Evolutionary conservation across 2,797 vertebrate species (phyloP).

Genomic region (Xenentodon cancila): DNA sequence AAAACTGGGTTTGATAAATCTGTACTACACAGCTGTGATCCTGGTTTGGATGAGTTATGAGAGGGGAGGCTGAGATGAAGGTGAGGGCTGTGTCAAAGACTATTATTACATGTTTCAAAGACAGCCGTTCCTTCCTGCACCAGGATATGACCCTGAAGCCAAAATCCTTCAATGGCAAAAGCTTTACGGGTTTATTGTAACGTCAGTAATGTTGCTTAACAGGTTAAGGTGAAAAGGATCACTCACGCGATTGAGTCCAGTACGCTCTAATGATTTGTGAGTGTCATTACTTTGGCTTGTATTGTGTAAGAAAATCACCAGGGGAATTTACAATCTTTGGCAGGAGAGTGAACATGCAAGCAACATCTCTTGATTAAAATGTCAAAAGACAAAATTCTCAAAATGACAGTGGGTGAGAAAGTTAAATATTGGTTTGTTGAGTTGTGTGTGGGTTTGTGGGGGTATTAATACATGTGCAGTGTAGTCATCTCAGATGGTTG

Average conservation of each 20-base stretch:
- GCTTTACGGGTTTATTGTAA: slow-evolving; percentile 36
- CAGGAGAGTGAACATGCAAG: slow-evolving; percentile 10
- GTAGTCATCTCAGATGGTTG: slow-evolving; percentile 11
- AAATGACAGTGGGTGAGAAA: slow-evolving; percentile 17
- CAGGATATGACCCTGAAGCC: slow-evolving; percentile 45
- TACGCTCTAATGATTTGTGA: not conserved
- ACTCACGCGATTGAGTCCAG: slow-evolving; percentile 5
- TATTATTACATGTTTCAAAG: slow-evolving; percentile 64
- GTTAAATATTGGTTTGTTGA: slow-evolving; percentile 12
- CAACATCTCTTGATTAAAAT: slow-evolving; percentile 11
- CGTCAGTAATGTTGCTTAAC: slow-evolving; percentile 28
- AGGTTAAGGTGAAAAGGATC: slow-evolving; percentile 23
- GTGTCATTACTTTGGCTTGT: slow-evolving; percentile 17
- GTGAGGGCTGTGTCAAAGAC: slow-evolving; percentile 36
- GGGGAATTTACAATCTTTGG: slow-evolving; percentile 10
- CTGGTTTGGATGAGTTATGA: slow-evolving; percentile 52
- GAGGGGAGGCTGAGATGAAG: slow-evolving; percentile 51
- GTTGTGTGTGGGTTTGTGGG: slow-evolving; percentile 21
- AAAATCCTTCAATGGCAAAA: slow-evolving; percentile 33
- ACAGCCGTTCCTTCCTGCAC: slow-evolving; percentile 52
- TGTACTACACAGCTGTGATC: slow-evolving; percentile 27
- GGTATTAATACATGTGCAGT: slow-evolving; percentile 17
- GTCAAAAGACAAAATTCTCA: slow-evolving; percentile 3
- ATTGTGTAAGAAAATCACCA: slow-evolving; percentile 14
- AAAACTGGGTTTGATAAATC: slow-evolving; percentile 15